These are phyloP conservation scores for Sinhomidia bicolor DNA, from an alignment of 2,888 invertebrate species.

Conservation along the genomic window DNA sequence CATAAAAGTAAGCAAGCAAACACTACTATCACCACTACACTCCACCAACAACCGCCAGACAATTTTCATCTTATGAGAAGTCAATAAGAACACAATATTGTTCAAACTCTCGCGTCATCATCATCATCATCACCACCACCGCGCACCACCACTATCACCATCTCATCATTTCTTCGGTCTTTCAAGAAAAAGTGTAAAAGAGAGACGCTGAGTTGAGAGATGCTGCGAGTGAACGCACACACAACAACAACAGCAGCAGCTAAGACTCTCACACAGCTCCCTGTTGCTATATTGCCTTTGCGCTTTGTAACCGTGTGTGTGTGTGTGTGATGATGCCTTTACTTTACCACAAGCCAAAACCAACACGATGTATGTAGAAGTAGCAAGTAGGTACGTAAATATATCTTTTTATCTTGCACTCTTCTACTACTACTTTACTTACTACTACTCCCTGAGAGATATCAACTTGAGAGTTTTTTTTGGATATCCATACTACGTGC, in stretches of 20 bases:
- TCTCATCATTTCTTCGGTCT: slow-evolving; percentile 52
- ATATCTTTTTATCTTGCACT: neutral
- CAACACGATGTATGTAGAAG: neutral
- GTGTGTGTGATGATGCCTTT: slow-evolving; percentile 2
- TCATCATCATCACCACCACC: no score
- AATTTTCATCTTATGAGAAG: slow-evolving; percentile 59
- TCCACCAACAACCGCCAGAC: slow-evolving; percentile 24
- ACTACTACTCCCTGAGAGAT: slow-evolving; percentile 11
- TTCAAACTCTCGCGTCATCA: slow-evolving; percentile 38
- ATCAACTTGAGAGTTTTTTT: slow-evolving; percentile 33
- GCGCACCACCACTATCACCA: no score
- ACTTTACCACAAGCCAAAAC: slow-evolving; percentile 29
- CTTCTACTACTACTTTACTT: no score
- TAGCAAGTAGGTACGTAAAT: neutral
- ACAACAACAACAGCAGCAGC: no score
- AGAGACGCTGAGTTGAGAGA: neutral
- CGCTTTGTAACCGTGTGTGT: neutral
- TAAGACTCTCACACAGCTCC: slow-evolving; percentile 29
- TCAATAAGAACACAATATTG: slow-evolving; percentile 63
- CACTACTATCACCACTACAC: no score
- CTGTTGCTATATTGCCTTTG: slow-evolving; percentile 52
- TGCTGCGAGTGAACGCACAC: neutral
- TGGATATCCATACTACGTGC: neutral
- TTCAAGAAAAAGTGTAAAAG: slow-evolving; percentile 18
- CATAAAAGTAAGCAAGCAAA: slow-evolving; percentile 32